Percentiles rank a stretch among this genome's conserved stretches.
Conservation (phyloP, 2,113 vertebrate species). For the Crocuta crocuta region DNA sequence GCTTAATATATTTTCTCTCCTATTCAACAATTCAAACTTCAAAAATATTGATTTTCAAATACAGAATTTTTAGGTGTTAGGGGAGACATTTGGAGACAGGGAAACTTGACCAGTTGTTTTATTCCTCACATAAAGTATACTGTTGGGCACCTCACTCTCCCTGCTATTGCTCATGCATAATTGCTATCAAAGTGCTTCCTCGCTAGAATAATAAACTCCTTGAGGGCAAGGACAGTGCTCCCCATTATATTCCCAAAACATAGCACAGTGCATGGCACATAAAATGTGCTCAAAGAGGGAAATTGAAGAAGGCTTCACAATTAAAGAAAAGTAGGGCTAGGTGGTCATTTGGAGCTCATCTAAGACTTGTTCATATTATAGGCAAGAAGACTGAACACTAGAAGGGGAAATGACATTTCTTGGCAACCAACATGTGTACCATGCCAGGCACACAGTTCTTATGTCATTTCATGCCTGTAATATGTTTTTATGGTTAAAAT, state of each 20-base stretch:
- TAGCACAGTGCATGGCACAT: too few species aligned
- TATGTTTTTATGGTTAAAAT: not conserved
- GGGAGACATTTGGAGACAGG: not conserved
- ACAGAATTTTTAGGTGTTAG: not conserved
- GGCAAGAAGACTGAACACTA: not conserved
- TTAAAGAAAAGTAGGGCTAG: not conserved
- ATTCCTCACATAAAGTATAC: not conserved
- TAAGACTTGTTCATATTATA: not conserved
- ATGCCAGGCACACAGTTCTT: not conserved
- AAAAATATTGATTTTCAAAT: not conserved
- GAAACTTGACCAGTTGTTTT: not conserved
- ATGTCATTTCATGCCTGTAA: not conserved
- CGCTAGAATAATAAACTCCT: not conserved
- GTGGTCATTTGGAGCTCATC: not conserved
- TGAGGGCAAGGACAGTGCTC: not conserved
- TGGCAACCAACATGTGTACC: not conserved
- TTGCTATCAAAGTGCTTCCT: not conserved
- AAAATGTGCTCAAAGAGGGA: not conserved
- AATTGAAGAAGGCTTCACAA: not conserved
- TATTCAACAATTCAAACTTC: slow-evolving; percentile 13
- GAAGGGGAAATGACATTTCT: not conserved
- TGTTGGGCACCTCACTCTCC: not conserved
- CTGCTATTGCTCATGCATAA: not conserved
- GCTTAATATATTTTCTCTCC: slow-evolving; percentile 1
- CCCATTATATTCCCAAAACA: not conserved